Base-by-base conservation (phyloP, 2,113 vertebrate genomes). In the Odocoileus virginianus region DNA sequence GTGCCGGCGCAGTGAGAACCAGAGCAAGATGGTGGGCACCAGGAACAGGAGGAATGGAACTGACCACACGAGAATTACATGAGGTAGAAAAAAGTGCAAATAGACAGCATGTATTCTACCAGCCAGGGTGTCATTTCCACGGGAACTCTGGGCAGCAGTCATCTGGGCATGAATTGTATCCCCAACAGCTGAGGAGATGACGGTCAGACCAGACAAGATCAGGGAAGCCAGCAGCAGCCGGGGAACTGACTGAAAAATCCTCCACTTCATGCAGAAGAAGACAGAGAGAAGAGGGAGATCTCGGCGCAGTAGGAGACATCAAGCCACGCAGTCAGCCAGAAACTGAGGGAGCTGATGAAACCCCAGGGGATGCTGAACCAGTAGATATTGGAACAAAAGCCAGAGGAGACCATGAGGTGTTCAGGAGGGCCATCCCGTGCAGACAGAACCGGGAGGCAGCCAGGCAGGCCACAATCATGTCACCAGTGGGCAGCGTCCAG, bases 1-100 rank as follows among this genome's bases (percentile, higher is more conserved):
- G 13, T 98, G 98, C 89, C 17, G 43, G 87, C 23, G 54, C 0
- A 98, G 33, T 7, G 95, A 98, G 61, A 19, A 91, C 57, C 98
- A 89, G 85, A 98, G 93, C 1, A 97, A 76, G 52, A 89, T 4
- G 11, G 25, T 97, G n/a, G 96, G 94, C 33, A 93, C 3, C 60
- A 97, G 13, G 0, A 98, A 98, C 2, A 98, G 14, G 12, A 98
- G 2, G 2, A 98, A 61, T 43, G 97, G 97, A 23, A 96, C 0
- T 3, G 2, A 36, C 52, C 71, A 52, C n/a, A 54, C 2, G 16
- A 97, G 4, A 11, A 47, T 1, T 2, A 7, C 8, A 9, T 57
- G 16, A 7, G 6, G 8, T 1, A 89, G 27, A 13, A 89, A 83
- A 58, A 76, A 64, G 14, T 6, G 0, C 17, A 0, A 0, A 11